Percentiles rank a stretch among this genome's conserved stretches.
These are phyloP conservation scores for Bombus waltoni DNA, from an alignment of 1,140 invertebrate species.

Conservation along the genomic window DNA sequence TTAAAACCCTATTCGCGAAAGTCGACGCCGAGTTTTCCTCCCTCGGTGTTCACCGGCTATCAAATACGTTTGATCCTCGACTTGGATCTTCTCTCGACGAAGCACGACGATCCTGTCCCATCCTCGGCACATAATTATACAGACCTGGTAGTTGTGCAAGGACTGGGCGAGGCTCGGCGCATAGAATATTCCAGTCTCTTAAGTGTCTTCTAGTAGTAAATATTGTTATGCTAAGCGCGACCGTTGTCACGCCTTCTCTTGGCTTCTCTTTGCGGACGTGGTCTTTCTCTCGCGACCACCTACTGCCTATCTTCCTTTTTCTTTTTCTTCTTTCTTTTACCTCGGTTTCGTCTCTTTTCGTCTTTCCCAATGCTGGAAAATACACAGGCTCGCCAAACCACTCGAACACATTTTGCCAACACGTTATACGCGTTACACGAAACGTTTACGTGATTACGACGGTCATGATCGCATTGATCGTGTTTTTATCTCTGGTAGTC, in stretches of 20 bases:
- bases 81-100: background rate
- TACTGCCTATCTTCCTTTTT: background rate
- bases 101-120: conserved; percentile 48
- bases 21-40: background rate
- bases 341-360: background rate
- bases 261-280: conserved; percentile 7
- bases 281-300: background rate
- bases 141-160: conserved; percentile 57
- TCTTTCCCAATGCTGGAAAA: background rate
- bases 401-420: too few species aligned
- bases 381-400: background rate
- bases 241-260: conserved; percentile 69
- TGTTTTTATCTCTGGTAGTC: too few species aligned
- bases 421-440: too few species aligned
- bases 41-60: background rate
- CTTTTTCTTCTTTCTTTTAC: background rate
- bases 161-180: conserved; percentile 61
- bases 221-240: conserved; percentile 74
- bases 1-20: conserved; percentile 11
- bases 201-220: conserved; percentile 71
- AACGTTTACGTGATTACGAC: too few species aligned
- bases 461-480: too few species aligned
- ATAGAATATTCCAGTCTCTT: conserved; percentile 68
- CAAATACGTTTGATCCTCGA: background rate
- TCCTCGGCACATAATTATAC: conserved; percentile 61